These are phyloP conservation scores for Cephus spinipes DNA, from an alignment of 2,888 invertebrate species.

Conservation along the genomic window DNA sequence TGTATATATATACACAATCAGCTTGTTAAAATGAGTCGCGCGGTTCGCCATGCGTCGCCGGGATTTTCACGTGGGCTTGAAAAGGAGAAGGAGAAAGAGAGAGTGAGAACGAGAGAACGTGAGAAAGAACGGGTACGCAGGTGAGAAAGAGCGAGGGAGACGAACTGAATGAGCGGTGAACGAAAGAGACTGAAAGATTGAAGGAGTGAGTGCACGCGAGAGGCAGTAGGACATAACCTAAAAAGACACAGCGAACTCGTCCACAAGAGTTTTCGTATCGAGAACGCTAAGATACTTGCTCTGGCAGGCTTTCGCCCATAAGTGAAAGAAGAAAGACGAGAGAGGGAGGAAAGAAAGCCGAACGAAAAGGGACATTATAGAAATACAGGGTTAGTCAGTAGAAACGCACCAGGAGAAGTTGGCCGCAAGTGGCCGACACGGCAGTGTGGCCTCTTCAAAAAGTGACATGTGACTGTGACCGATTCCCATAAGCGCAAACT, in stretches of 20 bases:
- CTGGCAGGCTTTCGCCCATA: not conserved
- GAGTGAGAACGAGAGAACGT: not conserved
- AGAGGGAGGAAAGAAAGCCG: not conserved
- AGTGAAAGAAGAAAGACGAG: not conserved
- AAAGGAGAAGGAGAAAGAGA: not conserved
- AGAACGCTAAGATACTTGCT: not conserved
- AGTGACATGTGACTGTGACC: too few species aligned
- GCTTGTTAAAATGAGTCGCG: not conserved
- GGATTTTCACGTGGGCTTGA: conserved; percentile 5
- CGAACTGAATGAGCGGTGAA: not conserved
- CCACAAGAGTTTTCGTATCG: not conserved
- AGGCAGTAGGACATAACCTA: not conserved
- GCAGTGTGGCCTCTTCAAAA: too few species aligned
- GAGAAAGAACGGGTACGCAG: not conserved
- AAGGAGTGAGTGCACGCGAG: not conserved
- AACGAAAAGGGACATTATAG: not conserved
- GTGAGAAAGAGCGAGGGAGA: not conserved
- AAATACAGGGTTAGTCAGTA: not conserved
- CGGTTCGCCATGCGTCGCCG: not conserved
- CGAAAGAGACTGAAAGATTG: not conserved
- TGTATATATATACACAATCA: too few species aligned
- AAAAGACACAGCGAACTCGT: not conserved
- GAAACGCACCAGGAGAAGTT: too few species aligned
- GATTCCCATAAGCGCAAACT: too few species aligned
- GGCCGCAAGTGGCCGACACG: too few species aligned